These are phyloP conservation scores for Parotocinclus haroldoi DNA, from an alignment of 2,797 vertebrate genomes.

Conservation along the genomic window DNA sequence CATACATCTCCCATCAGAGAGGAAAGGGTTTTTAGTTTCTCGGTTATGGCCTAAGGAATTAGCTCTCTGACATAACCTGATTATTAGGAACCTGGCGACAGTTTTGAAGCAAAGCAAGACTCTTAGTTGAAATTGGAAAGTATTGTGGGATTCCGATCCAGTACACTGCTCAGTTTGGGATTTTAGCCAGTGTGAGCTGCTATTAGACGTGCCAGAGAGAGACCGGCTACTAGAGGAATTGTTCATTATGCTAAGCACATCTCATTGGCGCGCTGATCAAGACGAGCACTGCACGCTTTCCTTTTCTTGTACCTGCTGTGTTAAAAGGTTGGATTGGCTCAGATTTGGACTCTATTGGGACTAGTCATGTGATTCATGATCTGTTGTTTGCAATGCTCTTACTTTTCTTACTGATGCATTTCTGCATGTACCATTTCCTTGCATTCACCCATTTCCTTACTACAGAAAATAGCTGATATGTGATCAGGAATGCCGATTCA, in stretches of 20 bases:
- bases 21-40: background rate
- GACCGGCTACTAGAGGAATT: background rate
- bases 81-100: no score
- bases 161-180: background rate
- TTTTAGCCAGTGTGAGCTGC: background rate
- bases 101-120: background rate
- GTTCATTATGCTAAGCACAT: slow-evolving; percentile 58
- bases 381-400: no score
- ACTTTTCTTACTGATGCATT: no score
- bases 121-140: background rate
- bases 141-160: background rate
- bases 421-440: no score
- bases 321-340: background rate
- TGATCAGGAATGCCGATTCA: no score
- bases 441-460: no score
- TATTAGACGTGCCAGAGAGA: background rate
- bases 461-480: no score
- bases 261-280: slow-evolving; percentile 49
- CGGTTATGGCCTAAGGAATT: background rate
- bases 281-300: slow-evolving; percentile 34
- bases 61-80: background rate
- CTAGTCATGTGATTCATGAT: no score
- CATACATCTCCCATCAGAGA: background rate
- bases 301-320: slow-evolving; percentile 7
- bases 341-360: no score